Evolutionary conservation across 2,888 invertebrate genomes (phyloP), one percentile per base, ranked within the genome.

Genomic region (Scelioninae gen. 1): DNA sequence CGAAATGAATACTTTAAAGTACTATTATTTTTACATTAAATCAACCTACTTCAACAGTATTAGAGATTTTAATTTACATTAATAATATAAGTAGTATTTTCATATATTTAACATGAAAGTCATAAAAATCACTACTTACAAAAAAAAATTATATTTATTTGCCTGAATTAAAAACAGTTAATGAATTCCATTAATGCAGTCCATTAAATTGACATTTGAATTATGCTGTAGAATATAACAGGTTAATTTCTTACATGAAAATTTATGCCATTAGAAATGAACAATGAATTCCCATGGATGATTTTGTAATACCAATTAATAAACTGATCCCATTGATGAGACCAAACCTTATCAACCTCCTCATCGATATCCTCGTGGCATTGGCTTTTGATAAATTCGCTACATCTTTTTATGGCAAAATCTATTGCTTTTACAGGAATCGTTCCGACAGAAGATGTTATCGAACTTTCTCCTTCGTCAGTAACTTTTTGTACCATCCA

Each of bases 271-370:
- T 88, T 89, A 11, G 85, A 83, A 45, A 89, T 79, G 47, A 92
- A 91, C 5, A 90, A 80, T 6, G 89, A 88, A 60, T 92, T 87
- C 3, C 88, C 93, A 84, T 94, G 93, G 23, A 93, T 91, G n/a
- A 94, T 92, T 84, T 93, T 93, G 88, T 94, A 94, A 95, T 91
- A 97, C 95, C 91, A 96, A 88, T 71, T 94, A 91, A 92, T 95
- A 94, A 98, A 97, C 87, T 96, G 95, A 88, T 97, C 97, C 98
- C 98, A 98, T 90, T 98, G 97, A 88, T 96, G 96, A 84, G 96
- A 96, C 95, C 96, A 96, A 53, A 96, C 93, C 81, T 93, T 93
- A 62, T 95, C 95, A 86, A 96, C 96, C 2, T 95, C 94, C 84
- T 96, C 96, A 88, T 97, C 95, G 85, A 96, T 95, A 87, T 96